Percentiles rank a stretch among this genome's conserved stretches.
Evolutionary conservation across 1,140 invertebrate species (phyloP).

Genomic region (Tyrophagus putrescentiae): DNA sequence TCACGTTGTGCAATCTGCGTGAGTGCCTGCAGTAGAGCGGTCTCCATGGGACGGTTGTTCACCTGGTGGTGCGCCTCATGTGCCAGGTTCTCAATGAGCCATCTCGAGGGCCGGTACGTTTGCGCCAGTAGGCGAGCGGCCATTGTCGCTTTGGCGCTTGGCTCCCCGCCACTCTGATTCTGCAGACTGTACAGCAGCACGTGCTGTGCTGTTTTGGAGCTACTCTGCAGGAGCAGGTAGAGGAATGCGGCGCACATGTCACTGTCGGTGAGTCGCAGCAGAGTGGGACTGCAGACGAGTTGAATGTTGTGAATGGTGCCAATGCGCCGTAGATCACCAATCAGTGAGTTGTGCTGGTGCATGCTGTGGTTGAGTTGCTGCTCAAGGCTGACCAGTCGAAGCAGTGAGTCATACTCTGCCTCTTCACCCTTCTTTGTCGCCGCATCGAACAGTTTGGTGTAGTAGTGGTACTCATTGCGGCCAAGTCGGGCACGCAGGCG

Average conservation of each 20-base stretch:
- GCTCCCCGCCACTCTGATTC: neutral
- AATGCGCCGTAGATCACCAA: conserved; percentile 6
- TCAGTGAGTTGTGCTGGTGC: neutral
- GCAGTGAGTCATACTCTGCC: neutral
- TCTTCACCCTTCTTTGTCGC: neutral
- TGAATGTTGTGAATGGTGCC: conserved; percentile 9
- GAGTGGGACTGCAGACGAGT: neutral
- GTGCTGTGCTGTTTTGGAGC: conserved; percentile 13
- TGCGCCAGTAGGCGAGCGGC: neutral
- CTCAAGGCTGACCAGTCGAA: neutral
- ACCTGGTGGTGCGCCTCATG: neutral
- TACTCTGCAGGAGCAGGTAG: neutral
- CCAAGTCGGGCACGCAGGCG: neutral
- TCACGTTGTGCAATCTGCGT: neutral
- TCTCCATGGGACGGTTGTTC: neutral
- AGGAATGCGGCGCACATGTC: conserved; percentile 5
- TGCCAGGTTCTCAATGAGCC: neutral
- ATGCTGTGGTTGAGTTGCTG: conserved; percentile 9
- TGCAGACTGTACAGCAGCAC: neutral
- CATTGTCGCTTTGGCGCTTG: neutral
- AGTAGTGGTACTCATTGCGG: conserved; percentile 8
- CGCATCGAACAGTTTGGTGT: neutral
- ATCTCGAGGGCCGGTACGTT: neutral
- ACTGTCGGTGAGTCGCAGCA: neutral
- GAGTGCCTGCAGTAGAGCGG: neutral